Conservation (phyloP, 2,888 invertebrate genomes). For the Diabrotica balteata region DNA sequence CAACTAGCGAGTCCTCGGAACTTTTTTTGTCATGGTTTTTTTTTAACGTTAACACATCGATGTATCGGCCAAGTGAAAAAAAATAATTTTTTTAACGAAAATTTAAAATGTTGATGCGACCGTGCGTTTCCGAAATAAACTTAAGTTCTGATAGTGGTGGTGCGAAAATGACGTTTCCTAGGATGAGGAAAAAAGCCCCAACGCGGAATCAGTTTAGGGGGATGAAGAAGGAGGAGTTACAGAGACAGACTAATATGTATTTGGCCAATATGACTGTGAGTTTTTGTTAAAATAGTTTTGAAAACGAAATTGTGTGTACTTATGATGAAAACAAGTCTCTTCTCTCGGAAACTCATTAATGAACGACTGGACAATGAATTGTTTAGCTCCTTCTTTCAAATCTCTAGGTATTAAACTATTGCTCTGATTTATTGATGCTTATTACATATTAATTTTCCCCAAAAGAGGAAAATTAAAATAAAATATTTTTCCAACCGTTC, state of each 20-base stretch:
- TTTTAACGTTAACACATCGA: background rate
- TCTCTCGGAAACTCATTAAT: no score
- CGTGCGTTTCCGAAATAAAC: slow-evolving; percentile 46
- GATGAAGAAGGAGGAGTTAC: slow-evolving; percentile 77
- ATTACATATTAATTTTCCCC: no score
- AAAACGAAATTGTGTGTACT: no score
- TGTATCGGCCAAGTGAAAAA: slow-evolving; percentile 3
- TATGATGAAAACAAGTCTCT: no score
- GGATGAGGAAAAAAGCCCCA: slow-evolving; percentile 46
- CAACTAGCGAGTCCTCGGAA: slow-evolving; percentile 17
- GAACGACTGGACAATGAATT: no score
- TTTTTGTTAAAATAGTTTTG: slow-evolving; percentile 45
- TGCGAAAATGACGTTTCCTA: slow-evolving; percentile 34
- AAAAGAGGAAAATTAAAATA: no score
- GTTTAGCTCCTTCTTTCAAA: no score
- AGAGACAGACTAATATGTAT: slow-evolving; percentile 75
- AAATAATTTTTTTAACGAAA: slow-evolving; percentile 8
- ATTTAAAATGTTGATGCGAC: slow-evolving; percentile 44
- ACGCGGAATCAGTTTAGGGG: slow-evolving; percentile 74
- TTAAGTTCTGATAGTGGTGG: slow-evolving; percentile 39
- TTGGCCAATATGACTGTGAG: slow-evolving; percentile 85
- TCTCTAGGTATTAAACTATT: no score
- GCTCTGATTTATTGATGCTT: no score
- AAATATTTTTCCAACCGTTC: no score
- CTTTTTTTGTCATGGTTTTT: slow-evolving; percentile 15